These are phyloP conservation scores for Ophiodon elongatus DNA, from an alignment of 2,113 vertebrate species.

Conservation along the genomic window DNA sequence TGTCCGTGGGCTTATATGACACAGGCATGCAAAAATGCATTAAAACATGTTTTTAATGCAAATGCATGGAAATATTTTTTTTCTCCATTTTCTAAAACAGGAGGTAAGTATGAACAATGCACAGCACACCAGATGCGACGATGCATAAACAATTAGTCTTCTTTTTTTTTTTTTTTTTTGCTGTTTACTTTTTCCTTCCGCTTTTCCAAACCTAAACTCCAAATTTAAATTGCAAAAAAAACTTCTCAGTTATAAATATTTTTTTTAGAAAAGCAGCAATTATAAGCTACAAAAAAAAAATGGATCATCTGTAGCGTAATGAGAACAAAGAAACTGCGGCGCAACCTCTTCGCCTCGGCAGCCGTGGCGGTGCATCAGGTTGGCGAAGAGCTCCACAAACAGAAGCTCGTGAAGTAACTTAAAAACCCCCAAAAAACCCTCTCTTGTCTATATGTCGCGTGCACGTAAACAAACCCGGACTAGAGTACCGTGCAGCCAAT, in stretches of 20 bases:
- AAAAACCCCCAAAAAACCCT: not conserved
- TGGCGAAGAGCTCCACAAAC: constrained; percentile 50
- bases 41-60: not conserved
- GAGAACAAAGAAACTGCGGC: constrained; percentile 58
- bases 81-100: not conserved
- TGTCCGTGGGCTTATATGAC: too few species aligned
- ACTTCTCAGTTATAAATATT: not conserved
- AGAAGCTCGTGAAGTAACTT: not conserved
- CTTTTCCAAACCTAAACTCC: not conserved
- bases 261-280: not conserved
- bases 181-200: not conserved
- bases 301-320: not conserved
- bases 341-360: constrained; percentile 31
- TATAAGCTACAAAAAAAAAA: not conserved
- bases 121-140: not conserved
- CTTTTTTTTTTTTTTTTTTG: not conserved
- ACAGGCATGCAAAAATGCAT: not conserved
- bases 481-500: not conserved
- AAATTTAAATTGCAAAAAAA: not conserved
- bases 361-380: constrained; percentile 83
- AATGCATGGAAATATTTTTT: not conserved
- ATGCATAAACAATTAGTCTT: not conserved
- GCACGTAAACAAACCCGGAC: not conserved
- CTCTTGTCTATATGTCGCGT: too few species aligned
- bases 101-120: not conserved